Conservation (phyloP, 2,888 invertebrate species). For the Drosophila hamatofila region DNA sequence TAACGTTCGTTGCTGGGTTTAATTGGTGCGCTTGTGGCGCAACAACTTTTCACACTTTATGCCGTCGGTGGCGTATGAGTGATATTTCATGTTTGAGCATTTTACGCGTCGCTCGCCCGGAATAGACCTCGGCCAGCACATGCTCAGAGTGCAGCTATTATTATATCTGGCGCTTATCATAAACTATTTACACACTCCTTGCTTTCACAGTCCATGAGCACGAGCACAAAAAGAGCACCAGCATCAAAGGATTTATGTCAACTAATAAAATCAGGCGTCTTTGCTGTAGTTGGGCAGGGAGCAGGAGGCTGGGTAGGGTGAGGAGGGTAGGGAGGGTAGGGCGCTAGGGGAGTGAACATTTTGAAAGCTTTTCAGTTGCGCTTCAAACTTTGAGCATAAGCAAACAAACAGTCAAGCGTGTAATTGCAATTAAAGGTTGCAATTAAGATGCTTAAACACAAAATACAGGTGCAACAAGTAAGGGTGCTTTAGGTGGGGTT, state of each 20-base stretch:
- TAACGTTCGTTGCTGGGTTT: slow-evolving; percentile 51
- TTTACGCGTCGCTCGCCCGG: slow-evolving; percentile 31
- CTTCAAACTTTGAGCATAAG: slow-evolving; percentile 46
- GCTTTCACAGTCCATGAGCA: slow-evolving; percentile 26
- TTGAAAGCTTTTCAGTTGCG: slow-evolving; percentile 33
- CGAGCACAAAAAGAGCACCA: slow-evolving; percentile 13
- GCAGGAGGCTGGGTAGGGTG: neutral
- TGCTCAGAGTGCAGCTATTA: slow-evolving; percentile 39
- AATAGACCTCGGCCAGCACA: slow-evolving; percentile 7
- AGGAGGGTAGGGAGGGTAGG: slow-evolving; percentile 12
- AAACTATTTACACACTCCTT: slow-evolving; percentile 70
- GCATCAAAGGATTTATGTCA: slow-evolving; percentile 68
- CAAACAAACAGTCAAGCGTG: slow-evolving; percentile 60
- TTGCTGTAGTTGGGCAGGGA: neutral
- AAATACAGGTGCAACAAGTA: slow-evolving; percentile 30
- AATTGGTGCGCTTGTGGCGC: slow-evolving; percentile 58
- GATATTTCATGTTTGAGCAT: slow-evolving; percentile 70
- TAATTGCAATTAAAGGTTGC: slow-evolving; percentile 76
- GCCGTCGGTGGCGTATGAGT: slow-evolving; percentile 66
- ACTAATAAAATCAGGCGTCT: slow-evolving; percentile 35
- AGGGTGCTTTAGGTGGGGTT: slow-evolving; percentile 2
- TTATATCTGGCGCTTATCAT: slow-evolving; percentile 71
- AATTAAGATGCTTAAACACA: slow-evolving; percentile 44
- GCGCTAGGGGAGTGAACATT: slow-evolving; percentile 13
- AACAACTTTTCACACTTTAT: slow-evolving; percentile 16